Percentiles rank a stretch among this genome's conserved stretches.
Evolutionary conservation across 2,113 vertebrate species (phyloP).

Genomic region (Aspidoscelis tigris): DNA sequence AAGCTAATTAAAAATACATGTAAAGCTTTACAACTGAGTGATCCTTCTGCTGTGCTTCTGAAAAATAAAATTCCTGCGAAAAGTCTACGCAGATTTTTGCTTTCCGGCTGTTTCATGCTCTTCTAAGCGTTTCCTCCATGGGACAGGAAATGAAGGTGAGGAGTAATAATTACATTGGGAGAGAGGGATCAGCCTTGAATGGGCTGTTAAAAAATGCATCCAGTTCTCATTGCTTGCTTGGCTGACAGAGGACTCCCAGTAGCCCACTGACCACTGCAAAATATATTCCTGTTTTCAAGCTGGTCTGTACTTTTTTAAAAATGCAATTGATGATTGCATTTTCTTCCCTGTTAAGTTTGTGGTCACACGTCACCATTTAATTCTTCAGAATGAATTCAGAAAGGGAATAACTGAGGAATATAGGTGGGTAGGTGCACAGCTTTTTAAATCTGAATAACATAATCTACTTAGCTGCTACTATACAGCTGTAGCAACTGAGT

Average conservation of each 20-base stretch:
- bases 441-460: conserved; percentile 13
- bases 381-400: conserved; percentile 4
- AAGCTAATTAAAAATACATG: not conserved
- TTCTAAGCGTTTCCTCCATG: not conserved
- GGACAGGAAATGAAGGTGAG: not conserved
- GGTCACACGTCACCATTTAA: conserved; percentile 20
- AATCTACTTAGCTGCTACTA: conserved; percentile 18
- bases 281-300: not conserved
- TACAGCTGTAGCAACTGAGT: conserved; percentile 26
- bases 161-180: not conserved
- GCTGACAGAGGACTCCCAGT: not conserved
- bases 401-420: not conserved
- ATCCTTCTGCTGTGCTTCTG: not conserved
- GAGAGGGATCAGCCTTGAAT: not conserved
- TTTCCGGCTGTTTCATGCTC: not conserved
- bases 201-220: not conserved
- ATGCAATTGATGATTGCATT: not conserved
- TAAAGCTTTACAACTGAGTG: not conserved
- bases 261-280: not conserved
- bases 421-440: not conserved
- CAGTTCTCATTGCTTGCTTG: not conserved
- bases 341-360: conserved; percentile 15
- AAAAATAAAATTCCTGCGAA: no score
- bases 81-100: not conserved
- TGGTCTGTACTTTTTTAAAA: not conserved